phyloP scores from a whole-genome alignment of 2,113 vertebrate genomes.

The Reinhardtius hippoglossoides region DNA sequence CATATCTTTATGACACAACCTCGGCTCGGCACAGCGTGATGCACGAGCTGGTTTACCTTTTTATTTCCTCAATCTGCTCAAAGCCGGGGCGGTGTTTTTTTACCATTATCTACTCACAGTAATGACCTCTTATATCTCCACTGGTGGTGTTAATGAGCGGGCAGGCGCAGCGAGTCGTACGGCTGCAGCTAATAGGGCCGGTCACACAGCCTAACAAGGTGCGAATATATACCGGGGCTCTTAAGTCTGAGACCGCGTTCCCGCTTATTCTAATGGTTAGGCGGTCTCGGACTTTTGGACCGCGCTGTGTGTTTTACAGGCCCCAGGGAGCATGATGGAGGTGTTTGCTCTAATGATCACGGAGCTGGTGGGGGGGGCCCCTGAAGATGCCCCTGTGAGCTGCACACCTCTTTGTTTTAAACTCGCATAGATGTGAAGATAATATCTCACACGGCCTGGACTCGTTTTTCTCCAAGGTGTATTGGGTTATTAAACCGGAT shows the following conservation, averaged over 20 bases:
- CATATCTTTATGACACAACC: slow-evolving; percentile 46
- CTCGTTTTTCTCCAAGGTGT: slow-evolving; percentile 7
- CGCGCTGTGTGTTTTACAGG: slow-evolving; percentile 3
- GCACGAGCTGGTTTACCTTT: slow-evolving; percentile 17
- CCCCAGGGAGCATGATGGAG: slow-evolving; percentile 5
- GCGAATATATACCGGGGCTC: slow-evolving; percentile 34
- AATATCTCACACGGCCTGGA: slow-evolving; percentile 3
- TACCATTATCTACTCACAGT: slow-evolving; percentile 12
- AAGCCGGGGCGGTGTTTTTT: slow-evolving; percentile 14
- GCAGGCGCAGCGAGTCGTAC: slow-evolving; percentile 14
- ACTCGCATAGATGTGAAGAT: slow-evolving; percentile 12
- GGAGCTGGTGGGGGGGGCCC: slow-evolving; percentile 21
- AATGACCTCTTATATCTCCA: slow-evolving; percentile 42
- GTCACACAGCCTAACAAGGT: slow-evolving; percentile 56
- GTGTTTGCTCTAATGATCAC: slow-evolving; percentile 55
- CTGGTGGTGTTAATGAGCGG: slow-evolving; percentile 56
- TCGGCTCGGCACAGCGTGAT: slow-evolving; percentile 20
- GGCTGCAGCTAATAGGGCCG: slow-evolving; percentile 52
- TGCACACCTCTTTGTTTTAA: slow-evolving; percentile 33
- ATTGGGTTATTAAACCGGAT: not conserved
- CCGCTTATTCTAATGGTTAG: not conserved
- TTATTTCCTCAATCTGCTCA: slow-evolving; percentile 44
- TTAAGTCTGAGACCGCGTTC: not conserved
- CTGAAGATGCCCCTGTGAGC: slow-evolving; percentile 22
- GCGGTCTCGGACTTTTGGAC: slow-evolving; percentile 1